Evolutionary conservation across 2,888 invertebrate species (phyloP).

Genomic region (Osmoderma eremita): DNA sequence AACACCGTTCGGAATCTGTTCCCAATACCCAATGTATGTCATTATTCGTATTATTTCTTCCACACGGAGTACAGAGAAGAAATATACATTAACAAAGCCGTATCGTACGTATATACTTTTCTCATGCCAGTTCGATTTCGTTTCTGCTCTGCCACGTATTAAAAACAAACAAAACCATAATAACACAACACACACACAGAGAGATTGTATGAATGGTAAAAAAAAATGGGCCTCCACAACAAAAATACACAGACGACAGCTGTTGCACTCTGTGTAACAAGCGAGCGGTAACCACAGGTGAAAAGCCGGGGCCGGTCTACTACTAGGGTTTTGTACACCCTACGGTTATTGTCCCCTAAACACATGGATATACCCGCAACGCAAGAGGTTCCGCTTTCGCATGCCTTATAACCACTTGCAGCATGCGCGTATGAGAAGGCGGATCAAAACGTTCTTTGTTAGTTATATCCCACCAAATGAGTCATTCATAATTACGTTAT

Average conservation of each 20-base stretch:
- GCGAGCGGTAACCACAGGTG: slow-evolving; percentile 51
- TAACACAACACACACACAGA: not conserved
- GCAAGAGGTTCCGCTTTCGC: slow-evolving; percentile 29
- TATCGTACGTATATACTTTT: too few species aligned
- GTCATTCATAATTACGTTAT: too few species aligned
- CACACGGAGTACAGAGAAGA: too few species aligned
- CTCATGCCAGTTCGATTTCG: slow-evolving; percentile 18
- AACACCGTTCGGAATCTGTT: too few species aligned
- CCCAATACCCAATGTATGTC: too few species aligned
- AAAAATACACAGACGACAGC: slow-evolving; percentile 54
- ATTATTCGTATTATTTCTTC: too few species aligned
- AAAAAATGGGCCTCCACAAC: slow-evolving; percentile 42
- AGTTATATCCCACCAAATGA: too few species aligned
- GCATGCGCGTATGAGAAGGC: too few species aligned
- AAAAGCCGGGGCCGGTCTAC: slow-evolving; percentile 51
- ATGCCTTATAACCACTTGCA: not conserved
- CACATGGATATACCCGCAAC: slow-evolving; percentile 50
- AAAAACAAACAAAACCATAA: slow-evolving; percentile 36
- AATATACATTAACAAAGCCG: too few species aligned
- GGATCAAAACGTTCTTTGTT: too few species aligned
- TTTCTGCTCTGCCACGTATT: slow-evolving; percentile 18
- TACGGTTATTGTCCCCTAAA: slow-evolving; percentile 55
- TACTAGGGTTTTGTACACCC: slow-evolving; percentile 51
- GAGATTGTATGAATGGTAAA: slow-evolving; percentile 27
- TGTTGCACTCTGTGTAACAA: slow-evolving; percentile 52